phyloP scores from a whole-genome alignment of 2,888 invertebrate species.

The Oxytorus armatus region DNA sequence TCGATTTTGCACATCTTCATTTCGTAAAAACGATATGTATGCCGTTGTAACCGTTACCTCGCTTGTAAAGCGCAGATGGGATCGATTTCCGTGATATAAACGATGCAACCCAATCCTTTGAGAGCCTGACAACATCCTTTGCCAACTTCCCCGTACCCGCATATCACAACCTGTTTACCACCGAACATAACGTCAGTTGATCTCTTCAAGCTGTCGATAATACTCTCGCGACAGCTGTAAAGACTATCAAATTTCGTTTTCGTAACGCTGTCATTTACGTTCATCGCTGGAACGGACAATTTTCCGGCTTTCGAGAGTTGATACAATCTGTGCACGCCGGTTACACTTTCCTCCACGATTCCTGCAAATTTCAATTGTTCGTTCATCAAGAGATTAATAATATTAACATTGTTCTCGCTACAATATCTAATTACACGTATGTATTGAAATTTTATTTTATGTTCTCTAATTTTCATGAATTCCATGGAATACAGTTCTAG shows the following conservation, averaged over 20 bases:
- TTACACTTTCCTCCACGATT: conserved; percentile 98
- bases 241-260: conserved; percentile 99
- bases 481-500: no score
- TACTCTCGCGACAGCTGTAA: conserved; percentile 97
- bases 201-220: conserved; percentile 94
- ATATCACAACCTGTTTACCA: conserved; percentile 97
- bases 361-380: conserved; percentile 87
- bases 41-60: conserved; percentile 88
- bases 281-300: conserved; percentile 98
- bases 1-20: no score
- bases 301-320: conserved; percentile 98
- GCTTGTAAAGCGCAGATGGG: conserved; percentile 99
- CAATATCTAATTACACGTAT: no score
- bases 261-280: conserved; percentile 98
- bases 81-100: conserved; percentile 97
- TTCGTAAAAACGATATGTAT: no score
- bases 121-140: conserved; percentile 98
- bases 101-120: conserved; percentile 97
- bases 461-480: no score
- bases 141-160: conserved; percentile 98
- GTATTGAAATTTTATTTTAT: no score
- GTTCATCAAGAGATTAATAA: background rate
- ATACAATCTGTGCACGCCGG: conserved; percentile 98
- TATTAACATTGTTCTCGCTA: no score
- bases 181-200: conserved; percentile 99